Evolutionary conservation across 2,797 vertebrate species (phyloP), one percentile per base, ranked within the genome.

Genomic region (Eulemur coronatus): DNA sequence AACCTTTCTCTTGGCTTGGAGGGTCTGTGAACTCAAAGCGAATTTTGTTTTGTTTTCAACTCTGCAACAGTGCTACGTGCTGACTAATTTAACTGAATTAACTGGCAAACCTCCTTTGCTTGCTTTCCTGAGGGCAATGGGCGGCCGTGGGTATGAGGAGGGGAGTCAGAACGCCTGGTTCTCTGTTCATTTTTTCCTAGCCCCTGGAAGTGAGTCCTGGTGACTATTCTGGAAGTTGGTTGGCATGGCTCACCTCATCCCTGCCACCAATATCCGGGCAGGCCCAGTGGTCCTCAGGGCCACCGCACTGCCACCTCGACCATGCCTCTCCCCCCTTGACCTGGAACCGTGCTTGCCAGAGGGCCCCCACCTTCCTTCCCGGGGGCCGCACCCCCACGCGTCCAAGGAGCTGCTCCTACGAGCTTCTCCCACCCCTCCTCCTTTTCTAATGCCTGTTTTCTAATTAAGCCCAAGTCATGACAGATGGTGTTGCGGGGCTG

Each of bases 401-500:
- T 38, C 65, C 5, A 14, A 46, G 6, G 26, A n/a, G 10, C 78
- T 28, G 33, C 10, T 43, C 15, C 20, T 85, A 17, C 6, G 22
- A 1, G 24, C 52, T 30, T 70, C 50, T 61, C 38, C n/a, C n/a
- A 4, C 5, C 26, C 26, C 24, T 7, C 5, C 78, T 85, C 46
- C 70, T 67, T 84, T 76, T 89, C 48, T 41, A 92, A 61, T 15
- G 82, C 28, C 72, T 43, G 22, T 80, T 95, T 95, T 94, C 95
- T 95, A 93, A 55, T 90, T 91, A 93, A 96, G 79, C 84, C 81
- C 41, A 46, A 63, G 57, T 81, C 78, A 35, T 73, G 95, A 48
- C 93, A 97, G 96, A 97, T 92, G 97, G 91, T 84, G 12, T 12
- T 35, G 43, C 4, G 79, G 57, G 91, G 63, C 85, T 81, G 84